These are phyloP conservation scores for Calonectris borealis DNA, from an alignment of 2,113 vertebrate species.

Conservation along the genomic window DNA sequence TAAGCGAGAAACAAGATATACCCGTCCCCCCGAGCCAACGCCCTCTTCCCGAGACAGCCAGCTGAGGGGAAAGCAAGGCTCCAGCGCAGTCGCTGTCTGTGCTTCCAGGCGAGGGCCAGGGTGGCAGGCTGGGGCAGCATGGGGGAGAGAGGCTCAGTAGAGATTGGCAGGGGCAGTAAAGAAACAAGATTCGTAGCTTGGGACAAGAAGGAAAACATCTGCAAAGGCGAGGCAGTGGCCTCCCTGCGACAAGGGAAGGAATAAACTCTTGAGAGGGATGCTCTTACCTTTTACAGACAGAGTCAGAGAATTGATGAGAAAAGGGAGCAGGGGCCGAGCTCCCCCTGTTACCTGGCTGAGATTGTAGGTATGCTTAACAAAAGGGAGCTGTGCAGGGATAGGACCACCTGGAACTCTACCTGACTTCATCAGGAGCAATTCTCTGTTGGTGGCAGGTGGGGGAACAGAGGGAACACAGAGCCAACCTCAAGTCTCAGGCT, in stretches of 20 bases:
- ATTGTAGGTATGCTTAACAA: not conserved
- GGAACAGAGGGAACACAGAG: not conserved
- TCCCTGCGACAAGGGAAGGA: not conserved
- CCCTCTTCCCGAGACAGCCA: conserved; percentile 51
- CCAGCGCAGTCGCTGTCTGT: not conserved
- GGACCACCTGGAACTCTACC: conserved; percentile 7
- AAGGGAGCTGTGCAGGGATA: not conserved
- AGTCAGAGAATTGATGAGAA: not conserved
- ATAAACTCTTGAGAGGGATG: not conserved
- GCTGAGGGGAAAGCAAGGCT: conserved; percentile 17
- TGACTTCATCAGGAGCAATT: not conserved
- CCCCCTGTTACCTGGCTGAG: not conserved
- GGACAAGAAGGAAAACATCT: not conserved
- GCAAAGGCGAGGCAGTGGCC: conserved; percentile 27
- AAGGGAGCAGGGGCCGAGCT: not conserved
- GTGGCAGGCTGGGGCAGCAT: not conserved
- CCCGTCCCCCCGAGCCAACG: conserved; percentile 44
- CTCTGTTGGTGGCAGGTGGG: not conserved
- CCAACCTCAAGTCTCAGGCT: not conserved
- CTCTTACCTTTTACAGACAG: conserved; percentile 28
- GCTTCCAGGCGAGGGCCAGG: not conserved
- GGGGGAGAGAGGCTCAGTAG: not conserved
- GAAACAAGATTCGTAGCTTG: not conserved
- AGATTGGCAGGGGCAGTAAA: not conserved
- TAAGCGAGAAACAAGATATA: conserved; percentile 56